Base-by-base conservation (phyloP, 1,140 invertebrate species). In the Drosophila novamexicana region DNA sequence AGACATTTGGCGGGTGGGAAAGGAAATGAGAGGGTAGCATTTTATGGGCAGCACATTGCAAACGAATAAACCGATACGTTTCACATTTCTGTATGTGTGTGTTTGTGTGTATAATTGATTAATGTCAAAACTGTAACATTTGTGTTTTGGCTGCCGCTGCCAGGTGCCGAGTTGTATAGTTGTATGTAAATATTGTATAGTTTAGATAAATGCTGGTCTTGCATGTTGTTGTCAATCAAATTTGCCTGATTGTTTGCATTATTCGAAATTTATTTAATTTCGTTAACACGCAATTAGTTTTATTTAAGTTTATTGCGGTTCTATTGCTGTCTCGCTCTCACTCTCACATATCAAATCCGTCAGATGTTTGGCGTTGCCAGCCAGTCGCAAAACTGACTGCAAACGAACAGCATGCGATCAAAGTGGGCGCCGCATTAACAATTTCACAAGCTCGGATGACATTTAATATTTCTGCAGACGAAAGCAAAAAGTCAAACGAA, bases 261-360 rank as follows among this genome's bases (percentile, higher is more conserved):
- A 86, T 86, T 77, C 75, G 78, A 90, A 85, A 90, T 90, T 90
- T 90, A 90, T 90, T 90, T 90, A 90, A 90, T 90, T 90, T 90
- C 71, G 72, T 64, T 81, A 90, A 90, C 84, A 89, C 84, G 84
- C 84, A 90, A 90, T 90, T 90, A 90, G 81, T 90, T 90, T 90
- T 90, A 81, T 90, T 90, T 86, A 90, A 90, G 77, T 90, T 90
- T 85, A 85, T 90, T 90, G 85, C 85, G 85, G 85, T 90, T 90
- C 79, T 81, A 75, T 63, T 44, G 73, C 63, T 57, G 52, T 79
- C 79, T 73, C 76, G 32, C 62, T 54, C 47, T 74, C 63, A 57
- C 67, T 59, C 34, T n/a, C 22, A 5, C 40, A 34, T 39, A 14
- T 64, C 61, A 73, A 64, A 53, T 77, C 66, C 83, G 84, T 89